These are phyloP conservation scores for Tarsius wallacei DNA, from an alignment of 2,797 vertebrate species.

Conservation along the genomic window DNA sequence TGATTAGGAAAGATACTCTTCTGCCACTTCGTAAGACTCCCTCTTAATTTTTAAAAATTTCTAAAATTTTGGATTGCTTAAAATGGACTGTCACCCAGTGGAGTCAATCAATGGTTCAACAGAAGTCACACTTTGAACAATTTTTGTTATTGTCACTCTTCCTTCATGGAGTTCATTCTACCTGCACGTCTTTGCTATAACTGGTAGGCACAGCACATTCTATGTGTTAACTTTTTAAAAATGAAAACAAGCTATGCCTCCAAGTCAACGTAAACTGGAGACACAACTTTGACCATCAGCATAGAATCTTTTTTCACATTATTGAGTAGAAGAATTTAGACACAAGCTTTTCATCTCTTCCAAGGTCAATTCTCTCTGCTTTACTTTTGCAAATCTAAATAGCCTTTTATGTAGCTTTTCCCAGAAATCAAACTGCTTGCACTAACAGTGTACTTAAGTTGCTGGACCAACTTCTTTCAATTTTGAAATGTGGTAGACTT, in stretches of 20 bases:
- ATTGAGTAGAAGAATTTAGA: background rate
- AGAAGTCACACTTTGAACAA: background rate
- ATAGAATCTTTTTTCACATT: background rate
- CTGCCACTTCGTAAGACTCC: background rate
- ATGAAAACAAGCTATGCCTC: background rate
- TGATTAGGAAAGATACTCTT: background rate
- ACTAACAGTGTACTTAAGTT: background rate
- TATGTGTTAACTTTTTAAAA: no score
- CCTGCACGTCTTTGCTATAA: rapidly evolving
- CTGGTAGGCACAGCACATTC: no score
- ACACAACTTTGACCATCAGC: background rate
- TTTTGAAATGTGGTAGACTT: background rate
- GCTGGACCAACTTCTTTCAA: background rate
- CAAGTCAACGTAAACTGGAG: background rate
- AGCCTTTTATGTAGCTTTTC: background rate
- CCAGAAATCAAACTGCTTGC: background rate
- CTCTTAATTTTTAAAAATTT: no score
- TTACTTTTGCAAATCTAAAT: background rate
- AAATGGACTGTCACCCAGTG: rapidly evolving
- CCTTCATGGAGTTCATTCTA: rapidly evolving
- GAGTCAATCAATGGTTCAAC: no score
- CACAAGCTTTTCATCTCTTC: background rate
- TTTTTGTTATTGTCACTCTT: background rate
- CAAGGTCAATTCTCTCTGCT: background rate
- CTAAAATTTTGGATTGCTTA: background rate